Conservation (phyloP, 2,888 invertebrate genomes). For the Acanthacorydalis orientalis region DNA sequence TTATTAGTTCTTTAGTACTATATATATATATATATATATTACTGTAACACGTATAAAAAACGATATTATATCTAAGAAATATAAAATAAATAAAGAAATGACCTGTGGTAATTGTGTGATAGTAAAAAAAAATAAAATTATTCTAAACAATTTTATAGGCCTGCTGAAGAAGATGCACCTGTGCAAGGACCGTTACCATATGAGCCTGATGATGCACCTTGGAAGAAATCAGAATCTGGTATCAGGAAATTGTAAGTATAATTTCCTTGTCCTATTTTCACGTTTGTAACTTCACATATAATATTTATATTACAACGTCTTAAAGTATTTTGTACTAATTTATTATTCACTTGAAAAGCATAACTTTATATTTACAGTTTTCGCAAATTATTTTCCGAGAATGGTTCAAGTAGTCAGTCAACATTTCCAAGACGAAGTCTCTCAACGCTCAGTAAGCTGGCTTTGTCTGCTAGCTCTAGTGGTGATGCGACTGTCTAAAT, state of each 20-base stretch:
- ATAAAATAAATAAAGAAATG: too few species aligned
- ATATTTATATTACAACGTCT: not conserved
- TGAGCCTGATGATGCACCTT: slow-evolving; percentile 95
- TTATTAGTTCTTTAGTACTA: too few species aligned
- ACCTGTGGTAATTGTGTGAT: too few species aligned
- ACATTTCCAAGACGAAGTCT: slow-evolving; percentile 68
- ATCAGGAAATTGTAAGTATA: slow-evolving; percentile 75
- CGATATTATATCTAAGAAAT: too few species aligned
- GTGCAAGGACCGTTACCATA: slow-evolving; percentile 94
- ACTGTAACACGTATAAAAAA: too few species aligned
- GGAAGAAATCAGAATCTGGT: slow-evolving; percentile 75
- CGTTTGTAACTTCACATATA: not conserved
- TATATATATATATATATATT: too few species aligned
- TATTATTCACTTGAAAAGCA: slow-evolving; percentile 5
- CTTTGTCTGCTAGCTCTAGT: slow-evolving; percentile 27
- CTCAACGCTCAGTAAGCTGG: slow-evolving; percentile 64
- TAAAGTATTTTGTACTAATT: slow-evolving; percentile 1
- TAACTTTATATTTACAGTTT: slow-evolving; percentile 41
- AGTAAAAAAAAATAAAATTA: too few species aligned
- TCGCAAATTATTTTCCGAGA: slow-evolving; percentile 77
- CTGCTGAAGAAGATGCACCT: slow-evolving; percentile 61
- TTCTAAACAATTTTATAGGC: slow-evolving; percentile 17
- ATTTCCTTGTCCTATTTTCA: not conserved
- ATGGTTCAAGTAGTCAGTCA: slow-evolving; percentile 35
- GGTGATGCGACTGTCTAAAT: slow-evolving; percentile 9